Evolutionary conservation across 2,797 vertebrate genomes (phyloP).

Genomic region (Amazonetta brasiliensis): DNA sequence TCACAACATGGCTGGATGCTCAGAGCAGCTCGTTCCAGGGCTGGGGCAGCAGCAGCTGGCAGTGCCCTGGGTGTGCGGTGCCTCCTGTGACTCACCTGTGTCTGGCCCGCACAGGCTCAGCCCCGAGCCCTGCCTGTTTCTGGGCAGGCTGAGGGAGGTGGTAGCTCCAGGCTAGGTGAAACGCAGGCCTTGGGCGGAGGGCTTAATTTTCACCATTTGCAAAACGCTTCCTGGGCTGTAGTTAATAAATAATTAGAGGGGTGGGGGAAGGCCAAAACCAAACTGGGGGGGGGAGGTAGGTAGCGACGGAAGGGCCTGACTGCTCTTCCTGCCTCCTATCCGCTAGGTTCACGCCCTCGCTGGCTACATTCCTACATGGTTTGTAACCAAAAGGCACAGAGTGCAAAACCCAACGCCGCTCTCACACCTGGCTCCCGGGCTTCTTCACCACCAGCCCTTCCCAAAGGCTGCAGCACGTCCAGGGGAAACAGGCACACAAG

Average conservation of each 20-base stretch:
- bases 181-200: not conserved
- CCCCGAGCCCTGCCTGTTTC: not conserved
- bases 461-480: not conserved
- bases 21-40: not conserved
- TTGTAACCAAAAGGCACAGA: not conserved
- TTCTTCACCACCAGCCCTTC: not conserved
- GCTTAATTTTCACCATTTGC: constrained; percentile 47
- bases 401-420: not conserved
- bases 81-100: not conserved
- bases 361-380: constrained; percentile 11
- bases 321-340: constrained; percentile 39
- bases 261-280: constrained; percentile 36
- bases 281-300: not conserved
- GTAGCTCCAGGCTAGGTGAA: constrained; percentile 29
- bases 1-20: not conserved
- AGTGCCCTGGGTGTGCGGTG: not conserved
- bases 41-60: not conserved
- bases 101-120: not conserved
- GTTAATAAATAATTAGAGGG: constrained; percentile 62
- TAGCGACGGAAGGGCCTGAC: constrained; percentile 10
- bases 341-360: constrained; percentile 29
- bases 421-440: not conserved
- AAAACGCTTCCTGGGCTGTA: constrained; percentile 51
- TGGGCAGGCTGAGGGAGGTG: not conserved
- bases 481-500: accelerated